Evolutionary conservation across 2,113 vertebrate genomes (phyloP).

Genomic region (Microcebus ravelobensis): DNA sequence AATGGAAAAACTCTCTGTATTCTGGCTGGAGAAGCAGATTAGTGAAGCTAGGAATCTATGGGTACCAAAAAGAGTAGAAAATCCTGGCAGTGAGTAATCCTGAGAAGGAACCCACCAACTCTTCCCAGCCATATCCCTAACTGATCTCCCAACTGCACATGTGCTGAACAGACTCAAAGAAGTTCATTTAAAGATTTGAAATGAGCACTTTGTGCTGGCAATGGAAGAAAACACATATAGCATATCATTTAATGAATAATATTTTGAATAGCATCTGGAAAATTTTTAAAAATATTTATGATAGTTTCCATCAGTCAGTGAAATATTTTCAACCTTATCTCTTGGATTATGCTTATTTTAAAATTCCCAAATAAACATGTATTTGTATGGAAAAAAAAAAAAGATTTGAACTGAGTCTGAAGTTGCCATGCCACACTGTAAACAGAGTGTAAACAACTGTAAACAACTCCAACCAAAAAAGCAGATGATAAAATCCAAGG

Average conservation of each 20-base stretch:
- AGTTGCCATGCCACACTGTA: neutral
- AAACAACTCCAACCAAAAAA: neutral
- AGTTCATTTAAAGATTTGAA: neutral
- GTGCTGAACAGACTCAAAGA: neutral
- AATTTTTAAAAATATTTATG: neutral
- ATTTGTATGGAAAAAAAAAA: neutral
- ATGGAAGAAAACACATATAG: neutral
- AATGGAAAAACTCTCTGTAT: neutral
- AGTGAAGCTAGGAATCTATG: neutral
- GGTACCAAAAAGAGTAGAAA: neutral
- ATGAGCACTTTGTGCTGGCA: neutral
- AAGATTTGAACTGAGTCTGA: neutral
- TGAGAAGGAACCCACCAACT: neutral
- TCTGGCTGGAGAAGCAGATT: neutral
- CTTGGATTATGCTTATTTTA: neutral
- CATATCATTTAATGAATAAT: neutral
- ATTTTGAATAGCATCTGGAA: neutral
- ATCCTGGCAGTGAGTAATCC: neutral
- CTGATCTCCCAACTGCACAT: neutral
- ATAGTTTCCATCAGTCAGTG: neutral
- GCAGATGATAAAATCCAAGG: neutral
- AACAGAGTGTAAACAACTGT: neutral
- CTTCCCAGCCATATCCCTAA: neutral
- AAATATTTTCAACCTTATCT: conserved; percentile 22
- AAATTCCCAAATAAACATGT: neutral